phyloP scores from a whole-genome alignment of 1,140 invertebrate species.

The Macrocentrus cingulum region DNA sequence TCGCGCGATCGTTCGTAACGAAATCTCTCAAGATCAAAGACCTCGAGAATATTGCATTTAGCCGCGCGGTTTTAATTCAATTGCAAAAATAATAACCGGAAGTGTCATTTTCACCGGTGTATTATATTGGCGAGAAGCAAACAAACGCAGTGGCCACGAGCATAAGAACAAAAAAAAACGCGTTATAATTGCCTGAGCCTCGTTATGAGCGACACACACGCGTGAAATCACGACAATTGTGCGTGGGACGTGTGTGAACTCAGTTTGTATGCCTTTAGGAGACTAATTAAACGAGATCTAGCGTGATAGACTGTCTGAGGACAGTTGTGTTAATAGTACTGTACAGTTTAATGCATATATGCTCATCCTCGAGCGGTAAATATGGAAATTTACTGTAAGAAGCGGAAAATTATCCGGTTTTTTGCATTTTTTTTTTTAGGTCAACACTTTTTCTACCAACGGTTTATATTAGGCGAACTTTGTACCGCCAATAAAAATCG shows the following conservation, averaged over 20 bases:
- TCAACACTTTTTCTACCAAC: no score
- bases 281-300: slow-evolving; percentile 42
- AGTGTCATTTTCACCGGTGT: slow-evolving; percentile 10
- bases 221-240: slow-evolving; percentile 6
- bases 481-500: no score
- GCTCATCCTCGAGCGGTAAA: no score
- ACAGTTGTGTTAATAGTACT: slow-evolving; percentile 8
- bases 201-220: neutral
- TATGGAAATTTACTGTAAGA: no score
- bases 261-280: slow-evolving; percentile 37
- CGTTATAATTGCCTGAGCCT: neutral
- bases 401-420: no score
- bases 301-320: slow-evolving; percentile 19
- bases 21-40: slow-evolving; percentile 29
- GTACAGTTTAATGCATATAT: no score
- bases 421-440: no score
- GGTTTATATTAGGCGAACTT: no score
- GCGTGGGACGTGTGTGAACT: slow-evolving; percentile 42
- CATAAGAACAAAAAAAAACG: neutral
- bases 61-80: neutral
- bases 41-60: neutral
- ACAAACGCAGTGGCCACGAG: neutral
- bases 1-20: slow-evolving; percentile 38
- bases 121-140: neutral
- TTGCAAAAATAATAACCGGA: neutral